Evolutionary conservation across 1,140 invertebrate genomes (phyloP), one percentile per base, ranked within the genome.

Genomic region (Drosophila micromelanica): DNA sequence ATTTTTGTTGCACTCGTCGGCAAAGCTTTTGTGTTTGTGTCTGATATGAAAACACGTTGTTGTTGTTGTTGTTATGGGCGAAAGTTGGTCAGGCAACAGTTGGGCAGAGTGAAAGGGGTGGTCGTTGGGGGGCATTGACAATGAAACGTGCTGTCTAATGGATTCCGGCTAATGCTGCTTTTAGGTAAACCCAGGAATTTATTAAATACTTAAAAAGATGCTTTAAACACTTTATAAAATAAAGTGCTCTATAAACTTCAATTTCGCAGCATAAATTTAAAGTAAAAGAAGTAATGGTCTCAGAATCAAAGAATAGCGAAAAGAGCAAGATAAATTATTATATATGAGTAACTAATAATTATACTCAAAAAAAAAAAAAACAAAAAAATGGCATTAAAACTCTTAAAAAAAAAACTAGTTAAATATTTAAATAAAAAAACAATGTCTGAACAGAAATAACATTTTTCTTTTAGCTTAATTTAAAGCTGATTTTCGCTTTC

Each of bases 1-100:
- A 45, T 65, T 73, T 51, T 76, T 70, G 49, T 63, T 59, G 46
- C 68, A 74, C 45, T 70, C 69, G 80, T 56, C 78, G 81, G 74
- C 64, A 86, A 77, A 49, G 68, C 68, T 73, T 73, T 59, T 74
- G 65, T 69, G 49, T 37, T 70, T 67, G 17, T 35, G 42, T 23
- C 43, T 65, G 55, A 57, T 46, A 70, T 69, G 56, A 68, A 67
- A 74, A 77, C 56, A 65, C 76, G 57, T 13, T 37, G 13, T 13
- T 42, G 52, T 11, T 23, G 37, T 42, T 45, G 23, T 49, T 49
- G 56, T 12, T 45, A 62, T 35, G 20, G 60, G 80, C 72, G 81
- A 86, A 86, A 78, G 81, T 72, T 80, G 65, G 57, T 17, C 15
- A 32, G 32, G 37, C 57, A 61, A 45, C 52, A 49, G 52, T 37